Base-by-base conservation (phyloP, 64 coral and sea anemone genomes). In the Acropora yongei region DNA sequence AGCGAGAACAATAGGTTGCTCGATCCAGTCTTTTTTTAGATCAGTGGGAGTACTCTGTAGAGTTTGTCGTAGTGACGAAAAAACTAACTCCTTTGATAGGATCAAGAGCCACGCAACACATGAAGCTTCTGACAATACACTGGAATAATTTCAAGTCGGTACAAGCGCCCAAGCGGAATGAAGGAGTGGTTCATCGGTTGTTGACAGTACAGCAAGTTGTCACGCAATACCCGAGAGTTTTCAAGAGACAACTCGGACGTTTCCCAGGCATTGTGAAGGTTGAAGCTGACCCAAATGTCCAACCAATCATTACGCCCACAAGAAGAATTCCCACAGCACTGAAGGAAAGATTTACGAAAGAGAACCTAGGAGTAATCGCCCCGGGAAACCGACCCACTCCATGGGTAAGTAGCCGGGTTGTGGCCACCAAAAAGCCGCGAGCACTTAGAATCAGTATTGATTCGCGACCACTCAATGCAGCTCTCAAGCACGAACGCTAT, bases 1-100 rank as follows among this genome's bases (percentile, higher is more conserved):
- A n/a, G n/a, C n/a, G n/a, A n/a, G n/a, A n/a, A n/a, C n/a, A n/a
- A n/a, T n/a, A n/a, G n/a, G n/a, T n/a, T n/a, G n/a, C n/a, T n/a
- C n/a, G n/a, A n/a, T n/a, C n/a, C n/a, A n/a, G n/a, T n/a, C n/a
- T n/a, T n/a, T n/a, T n/a, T n/a, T n/a, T n/a, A n/a, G n/a, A n/a
- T n/a, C n/a, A n/a, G n/a, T n/a, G n/a, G n/a, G 87, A 80, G 77
- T 81, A 69, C 44, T 87, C 75, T 0, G 47, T 87, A 8, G 83
- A 93, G 57, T 93, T 93, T n/a, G 14, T 87, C 5, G 61, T 87
- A 30, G 91, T 93, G 19, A 87, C 42, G 40, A 61, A 87, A 79
- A 53, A 79, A 49, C 49, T 93, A 61, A 88, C 61, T 16, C 91
- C 45, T 6, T 57, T 93, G 49, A 73, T 93, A 9, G 87, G 87